Base-by-base conservation (phyloP, 2,797 vertebrate species). In the Saguinus oedipus region DNA sequence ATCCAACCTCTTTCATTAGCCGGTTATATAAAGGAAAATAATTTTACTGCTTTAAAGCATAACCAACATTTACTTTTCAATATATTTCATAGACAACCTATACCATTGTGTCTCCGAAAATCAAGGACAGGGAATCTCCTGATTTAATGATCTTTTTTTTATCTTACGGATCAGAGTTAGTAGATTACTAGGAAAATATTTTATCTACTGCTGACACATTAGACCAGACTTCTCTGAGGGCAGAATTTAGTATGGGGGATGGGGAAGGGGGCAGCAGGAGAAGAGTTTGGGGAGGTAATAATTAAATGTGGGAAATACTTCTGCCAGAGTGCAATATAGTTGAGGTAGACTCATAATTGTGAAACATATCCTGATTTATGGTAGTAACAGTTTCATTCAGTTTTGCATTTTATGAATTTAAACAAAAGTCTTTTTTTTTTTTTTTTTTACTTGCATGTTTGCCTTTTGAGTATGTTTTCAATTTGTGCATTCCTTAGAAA, bases 321-420 rank as follows among this genome's bases (percentile, higher is more conserved):
- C 94, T 96, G 97, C 96, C 97, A 96, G 98, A 98, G 98, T 98
- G 98, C 98, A 98, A 98, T 92, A 98, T 46, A 97, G 97, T 93
- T 96, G 99, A 99, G 99, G 99, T 99, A 99, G 99, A 98, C 97
- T 74, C 97, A 98, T 98, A 98, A 92, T 97, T 93, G 98, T 95
- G 96, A 98, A 98, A 94, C 85, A 96, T 96, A 97, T 98, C 96
- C 98, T 96, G 97, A 98, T 98, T 93, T 97, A 96, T 98, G 98
- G 97, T 98, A 98, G 98, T 97, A 97, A 94, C 96, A 97, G 92
- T 97, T 97, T 96, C 97, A 98, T 98, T 98, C 94, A 59, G 53
- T 75, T 98, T 98, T 98, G 95, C 94, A 97, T 98, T 97, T 95
- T 96, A 90, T 92, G 94, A 98, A 95, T 96, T 83, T n/a, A 70